Evolutionary conservation across 2,888 invertebrate genomes (phyloP).

Genomic region (Eurois occulta): DNA sequence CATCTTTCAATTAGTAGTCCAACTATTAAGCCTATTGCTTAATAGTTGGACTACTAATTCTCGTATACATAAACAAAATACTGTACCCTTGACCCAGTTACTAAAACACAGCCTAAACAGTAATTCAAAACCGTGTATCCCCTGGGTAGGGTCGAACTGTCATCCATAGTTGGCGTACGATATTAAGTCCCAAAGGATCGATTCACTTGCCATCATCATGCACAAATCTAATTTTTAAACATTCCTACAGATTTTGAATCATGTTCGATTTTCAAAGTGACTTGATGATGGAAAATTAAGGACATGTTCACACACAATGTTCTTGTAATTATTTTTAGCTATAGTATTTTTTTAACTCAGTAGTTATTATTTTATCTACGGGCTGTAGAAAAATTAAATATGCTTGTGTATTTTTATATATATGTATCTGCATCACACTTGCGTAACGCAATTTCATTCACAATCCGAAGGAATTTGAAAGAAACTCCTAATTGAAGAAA

Average conservation of each 20-base stretch:
- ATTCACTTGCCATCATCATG: conserved; percentile 19
- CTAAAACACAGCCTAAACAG: conserved; percentile 15
- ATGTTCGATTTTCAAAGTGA: neutral
- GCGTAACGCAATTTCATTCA: neutral
- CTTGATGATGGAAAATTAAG: neutral
- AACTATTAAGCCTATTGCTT: neutral
- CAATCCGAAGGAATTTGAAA: neutral
- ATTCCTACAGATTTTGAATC: conserved; percentile 7
- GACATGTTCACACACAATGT: neutral
- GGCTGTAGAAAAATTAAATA: neutral
- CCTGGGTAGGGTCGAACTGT: neutral
- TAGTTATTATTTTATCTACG: neutral
- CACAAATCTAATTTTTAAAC: conserved; percentile 1
- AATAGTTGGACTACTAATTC: too few relatives aligned
- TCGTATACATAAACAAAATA: conserved; percentile 4
- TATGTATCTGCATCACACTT: neutral
- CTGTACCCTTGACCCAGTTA: conserved; percentile 12
- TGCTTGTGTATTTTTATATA: neutral
- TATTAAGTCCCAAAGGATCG: conserved; percentile 12
- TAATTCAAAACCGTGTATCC: neutral
- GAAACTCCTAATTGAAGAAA: too few relatives aligned
- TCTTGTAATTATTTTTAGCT: neutral
- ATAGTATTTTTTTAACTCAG: neutral
- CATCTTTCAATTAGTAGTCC: neutral
- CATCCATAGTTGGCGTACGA: conserved; percentile 15